Evolutionary conservation across 2,888 invertebrate genomes (phyloP).

Genomic region (Diaphora mendica): DNA sequence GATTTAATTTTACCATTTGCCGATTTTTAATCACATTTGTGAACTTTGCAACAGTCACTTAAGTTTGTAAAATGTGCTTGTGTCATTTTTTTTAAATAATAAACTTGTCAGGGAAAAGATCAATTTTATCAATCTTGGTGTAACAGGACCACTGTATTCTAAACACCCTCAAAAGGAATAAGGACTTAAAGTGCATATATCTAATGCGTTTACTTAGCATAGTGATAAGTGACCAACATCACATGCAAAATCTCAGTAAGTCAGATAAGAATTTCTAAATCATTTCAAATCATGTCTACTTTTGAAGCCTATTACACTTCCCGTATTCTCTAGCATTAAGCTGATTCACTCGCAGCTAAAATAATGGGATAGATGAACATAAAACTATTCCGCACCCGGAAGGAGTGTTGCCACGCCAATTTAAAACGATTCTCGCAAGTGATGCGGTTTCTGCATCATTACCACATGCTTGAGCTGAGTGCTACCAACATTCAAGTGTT

Average conservation of each 20-base stretch:
- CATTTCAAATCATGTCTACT: not conserved
- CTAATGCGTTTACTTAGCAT: not conserved
- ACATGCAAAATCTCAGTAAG: not conserved
- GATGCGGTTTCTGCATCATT: slow-evolving; percentile 44
- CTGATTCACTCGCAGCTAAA: slow-evolving; percentile 15
- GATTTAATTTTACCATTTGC: not conserved
- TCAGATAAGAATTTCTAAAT: not conserved
- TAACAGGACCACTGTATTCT: not conserved
- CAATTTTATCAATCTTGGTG: not conserved
- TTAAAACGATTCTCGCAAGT: slow-evolving; percentile 33
- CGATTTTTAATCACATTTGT: not conserved
- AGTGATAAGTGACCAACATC: not conserved
- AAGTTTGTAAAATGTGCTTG: no score
- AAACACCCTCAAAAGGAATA: no score
- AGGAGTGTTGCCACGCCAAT: slow-evolving; percentile 41
- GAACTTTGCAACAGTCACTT: not conserved
- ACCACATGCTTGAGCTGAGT: slow-evolving; percentile 37
- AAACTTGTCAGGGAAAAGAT: not conserved
- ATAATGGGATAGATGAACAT: slow-evolving; percentile 18
- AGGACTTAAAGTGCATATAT: no score
- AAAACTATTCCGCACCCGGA: slow-evolving; percentile 36
- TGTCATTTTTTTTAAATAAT: not conserved
- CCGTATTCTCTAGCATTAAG: slow-evolving; percentile 15
- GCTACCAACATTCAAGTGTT: slow-evolving; percentile 15
- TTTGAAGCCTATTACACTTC: slow-evolving; percentile 8